Evolutionary conservation across 2,888 invertebrate species (phyloP).

Genomic region (Agrochola litura): DNA sequence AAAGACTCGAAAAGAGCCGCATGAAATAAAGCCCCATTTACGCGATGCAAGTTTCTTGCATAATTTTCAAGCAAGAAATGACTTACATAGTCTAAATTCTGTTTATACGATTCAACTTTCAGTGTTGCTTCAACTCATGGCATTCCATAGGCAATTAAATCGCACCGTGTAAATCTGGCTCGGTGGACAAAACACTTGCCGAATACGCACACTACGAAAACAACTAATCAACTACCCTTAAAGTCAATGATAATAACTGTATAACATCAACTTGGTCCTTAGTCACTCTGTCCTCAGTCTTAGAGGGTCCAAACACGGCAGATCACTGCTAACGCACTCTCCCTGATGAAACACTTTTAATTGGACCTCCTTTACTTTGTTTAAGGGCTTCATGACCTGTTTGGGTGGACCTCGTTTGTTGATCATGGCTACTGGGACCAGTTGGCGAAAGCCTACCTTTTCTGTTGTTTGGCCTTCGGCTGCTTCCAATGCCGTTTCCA

Average conservation of each 20-base stretch:
- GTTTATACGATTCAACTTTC: no score
- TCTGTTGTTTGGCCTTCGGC: slow-evolving; percentile 82
- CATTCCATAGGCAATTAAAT: neutral
- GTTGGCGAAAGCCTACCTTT: slow-evolving; percentile 74
- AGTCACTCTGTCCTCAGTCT: slow-evolving; percentile 86
- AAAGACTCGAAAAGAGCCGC: no score
- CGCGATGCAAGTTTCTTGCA: neutral
- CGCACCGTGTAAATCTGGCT: neutral
- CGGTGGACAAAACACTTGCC: neutral
- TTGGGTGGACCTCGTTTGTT: slow-evolving; percentile 54
- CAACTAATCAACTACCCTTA: neutral
- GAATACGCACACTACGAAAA: neutral
- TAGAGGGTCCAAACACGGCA: slow-evolving; percentile 84
- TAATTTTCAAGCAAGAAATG: neutral
- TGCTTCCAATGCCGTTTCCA: slow-evolving; percentile 89
- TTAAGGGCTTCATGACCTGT: slow-evolving; percentile 64
- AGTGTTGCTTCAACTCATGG: neutral
- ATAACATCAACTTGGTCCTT: slow-evolving; percentile 79
- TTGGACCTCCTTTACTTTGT: slow-evolving; percentile 84
- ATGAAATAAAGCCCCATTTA: neutral
- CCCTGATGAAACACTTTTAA: slow-evolving; percentile 84
- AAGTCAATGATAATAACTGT: slow-evolving; percentile 79
- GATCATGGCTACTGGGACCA: slow-evolving; percentile 78
- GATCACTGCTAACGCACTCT: slow-evolving; percentile 79
- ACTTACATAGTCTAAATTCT: no score